These are phyloP conservation scores for Geotrypetes seraphini DNA, from an alignment of 2,797 vertebrate genomes.

Conservation along the genomic window DNA sequence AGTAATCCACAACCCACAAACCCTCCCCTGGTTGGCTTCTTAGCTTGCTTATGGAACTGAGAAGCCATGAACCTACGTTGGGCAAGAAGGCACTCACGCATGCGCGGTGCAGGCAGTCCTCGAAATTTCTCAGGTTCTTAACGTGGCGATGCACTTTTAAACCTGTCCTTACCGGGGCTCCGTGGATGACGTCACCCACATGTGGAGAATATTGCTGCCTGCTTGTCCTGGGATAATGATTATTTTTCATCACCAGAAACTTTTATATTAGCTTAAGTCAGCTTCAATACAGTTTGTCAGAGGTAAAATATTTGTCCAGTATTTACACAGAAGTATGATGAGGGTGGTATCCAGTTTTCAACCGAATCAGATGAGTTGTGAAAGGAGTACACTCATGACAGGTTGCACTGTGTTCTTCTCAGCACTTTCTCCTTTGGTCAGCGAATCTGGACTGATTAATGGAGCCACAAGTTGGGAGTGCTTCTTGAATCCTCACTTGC, in stretches of 20 bases:
- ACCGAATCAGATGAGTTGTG: conserved; percentile 36
- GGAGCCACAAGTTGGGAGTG: conserved; percentile 29
- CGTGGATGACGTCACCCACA: too few species aligned
- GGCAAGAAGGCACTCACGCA: too few species aligned
- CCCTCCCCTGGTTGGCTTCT: too few species aligned
- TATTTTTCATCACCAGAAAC: conserved; percentile 24
- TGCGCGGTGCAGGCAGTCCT: too few species aligned
- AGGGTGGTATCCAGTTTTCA: conserved; percentile 26
- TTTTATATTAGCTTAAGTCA: conserved; percentile 34
- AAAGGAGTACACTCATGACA: conserved; percentile 31
- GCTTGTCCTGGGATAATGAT: too few species aligned
- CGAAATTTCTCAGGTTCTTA: too few species aligned
- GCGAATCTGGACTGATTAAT: conserved; percentile 28
- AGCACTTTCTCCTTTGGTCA: conserved; percentile 30
- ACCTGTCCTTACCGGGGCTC: too few species aligned
- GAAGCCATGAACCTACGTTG: too few species aligned
- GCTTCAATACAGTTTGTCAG: conserved; percentile 12
- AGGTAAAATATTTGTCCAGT: conserved; percentile 37
- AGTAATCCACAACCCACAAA: too few species aligned
- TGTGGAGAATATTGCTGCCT: too few species aligned
- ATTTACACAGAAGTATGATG: conserved; percentile 26
- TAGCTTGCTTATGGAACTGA: too few species aligned
- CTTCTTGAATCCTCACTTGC: conserved; percentile 16
- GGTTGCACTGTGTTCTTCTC: conserved; percentile 47
- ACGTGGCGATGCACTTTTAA: too few species aligned